Percentiles rank a stretch among this genome's conserved stretches.
Evolutionary conservation across 2,888 invertebrate species (phyloP).

Genomic region (Schizotus pectinicornis): DNA sequence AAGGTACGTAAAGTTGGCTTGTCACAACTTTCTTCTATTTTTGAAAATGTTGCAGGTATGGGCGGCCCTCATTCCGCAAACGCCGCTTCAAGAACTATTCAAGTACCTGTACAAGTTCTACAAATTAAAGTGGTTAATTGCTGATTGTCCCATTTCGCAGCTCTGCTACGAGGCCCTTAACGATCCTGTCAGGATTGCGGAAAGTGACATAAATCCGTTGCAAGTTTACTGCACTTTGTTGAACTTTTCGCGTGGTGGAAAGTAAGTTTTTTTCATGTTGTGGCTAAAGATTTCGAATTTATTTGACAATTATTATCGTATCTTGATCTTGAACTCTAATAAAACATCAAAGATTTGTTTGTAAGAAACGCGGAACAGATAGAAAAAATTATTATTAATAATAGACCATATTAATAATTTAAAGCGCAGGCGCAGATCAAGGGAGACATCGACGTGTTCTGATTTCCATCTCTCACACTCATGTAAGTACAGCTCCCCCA

Average conservation of each 20-base stretch:
- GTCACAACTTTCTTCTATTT: conserved; percentile 15
- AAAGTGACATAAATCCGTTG: conserved; percentile 61
- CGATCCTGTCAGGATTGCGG: conserved; percentile 58
- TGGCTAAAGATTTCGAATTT: too few species aligned
- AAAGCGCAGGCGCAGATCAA: too few species aligned
- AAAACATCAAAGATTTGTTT: too few species aligned
- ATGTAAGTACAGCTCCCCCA: too few species aligned
- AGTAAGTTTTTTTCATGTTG: conserved; percentile 63
- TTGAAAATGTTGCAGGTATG: conserved; percentile 62
- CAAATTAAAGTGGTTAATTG: conserved; percentile 66
- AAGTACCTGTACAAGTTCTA: conserved; percentile 66
- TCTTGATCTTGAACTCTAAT: too few species aligned
- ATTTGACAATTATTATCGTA: too few species aligned
- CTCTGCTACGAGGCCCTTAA: conserved; percentile 63
- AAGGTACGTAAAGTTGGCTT: conserved; percentile 59
- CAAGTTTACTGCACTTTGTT: conserved; percentile 65
- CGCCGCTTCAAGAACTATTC: conserved; percentile 63
- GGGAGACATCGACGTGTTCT: too few species aligned
- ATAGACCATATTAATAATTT: too few species aligned
- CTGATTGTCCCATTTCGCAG: conserved; percentile 60
- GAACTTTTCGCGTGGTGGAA: conserved; percentile 68
- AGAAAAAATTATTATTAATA: too few species aligned
- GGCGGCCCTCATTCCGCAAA: conserved; percentile 64
- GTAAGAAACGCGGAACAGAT: too few species aligned
- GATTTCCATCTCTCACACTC: too few species aligned